Evolutionary conservation across 2,113 vertebrate genomes (phyloP).

Genomic region (Steatornis caripensis): DNA sequence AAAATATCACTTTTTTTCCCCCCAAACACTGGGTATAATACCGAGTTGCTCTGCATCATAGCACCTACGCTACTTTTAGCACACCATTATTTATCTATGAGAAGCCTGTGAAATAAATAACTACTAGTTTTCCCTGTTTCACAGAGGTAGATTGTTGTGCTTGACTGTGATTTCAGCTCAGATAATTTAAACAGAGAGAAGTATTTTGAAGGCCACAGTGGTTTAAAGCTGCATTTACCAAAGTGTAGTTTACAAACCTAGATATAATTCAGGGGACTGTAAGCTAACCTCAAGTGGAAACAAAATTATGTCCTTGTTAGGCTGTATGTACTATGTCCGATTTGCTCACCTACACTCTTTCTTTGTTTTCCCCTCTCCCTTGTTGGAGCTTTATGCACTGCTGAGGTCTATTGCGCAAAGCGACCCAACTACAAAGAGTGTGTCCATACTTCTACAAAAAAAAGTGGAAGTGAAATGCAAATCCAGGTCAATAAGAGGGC

Average conservation of each 20-base stretch:
- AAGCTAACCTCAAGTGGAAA: not conserved
- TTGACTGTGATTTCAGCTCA: not conserved
- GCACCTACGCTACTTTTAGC: not conserved
- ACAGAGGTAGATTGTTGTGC: not conserved
- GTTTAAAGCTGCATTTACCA: not conserved
- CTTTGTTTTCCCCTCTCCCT: not conserved
- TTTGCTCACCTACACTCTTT: not conserved
- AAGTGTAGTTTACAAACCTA: not conserved
- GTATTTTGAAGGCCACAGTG: not conserved
- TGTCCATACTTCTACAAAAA: not conserved
- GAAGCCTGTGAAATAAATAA: not conserved
- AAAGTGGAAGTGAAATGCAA: not conserved
- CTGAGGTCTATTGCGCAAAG: not conserved
- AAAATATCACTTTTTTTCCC: not conserved
- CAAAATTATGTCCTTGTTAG: not conserved
- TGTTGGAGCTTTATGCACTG: not conserved
- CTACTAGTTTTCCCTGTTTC: not conserved
- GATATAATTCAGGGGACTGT: not conserved
- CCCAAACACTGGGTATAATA: not conserved
- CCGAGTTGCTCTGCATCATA: not conserved
- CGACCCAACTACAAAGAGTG: not conserved
- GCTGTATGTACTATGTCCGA: not conserved
- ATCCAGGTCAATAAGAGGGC: not conserved
- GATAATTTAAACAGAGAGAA: not conserved
- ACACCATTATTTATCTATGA: not conserved